Percentiles rank a stretch among this genome's conserved stretches.
Conservation (phyloP, 2,888 invertebrate genomes). For the Mylabris sibirica region DNA sequence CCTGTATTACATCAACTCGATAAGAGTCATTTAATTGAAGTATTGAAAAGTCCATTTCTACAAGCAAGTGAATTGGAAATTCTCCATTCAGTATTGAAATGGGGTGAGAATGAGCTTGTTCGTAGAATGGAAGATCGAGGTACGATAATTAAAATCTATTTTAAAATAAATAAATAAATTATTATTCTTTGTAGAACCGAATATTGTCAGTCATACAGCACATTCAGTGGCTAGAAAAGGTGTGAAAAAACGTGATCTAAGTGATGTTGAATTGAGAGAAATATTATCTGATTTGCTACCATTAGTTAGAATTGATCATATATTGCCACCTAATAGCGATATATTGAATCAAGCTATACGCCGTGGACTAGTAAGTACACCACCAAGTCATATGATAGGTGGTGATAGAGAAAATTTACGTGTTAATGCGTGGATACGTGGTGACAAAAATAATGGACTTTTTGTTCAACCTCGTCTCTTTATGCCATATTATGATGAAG, state of each 20-base stretch:
- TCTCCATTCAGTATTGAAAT: constrained; percentile 83
- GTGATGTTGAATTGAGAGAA: constrained; percentile 86
- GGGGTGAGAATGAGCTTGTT: constrained; percentile 88
- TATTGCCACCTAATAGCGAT: constrained; percentile 84
- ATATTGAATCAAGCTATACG: constrained; percentile 73
- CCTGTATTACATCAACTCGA: constrained; percentile 79
- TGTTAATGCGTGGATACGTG: constrained; percentile 82
- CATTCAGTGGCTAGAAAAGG: constrained; percentile 89
- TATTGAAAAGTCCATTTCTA: constrained; percentile 78
- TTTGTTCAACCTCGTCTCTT: constrained; percentile 88
- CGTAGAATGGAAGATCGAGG: constrained; percentile 84
- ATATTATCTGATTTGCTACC: constrained; percentile 84
- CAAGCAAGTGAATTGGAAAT: constrained; percentile 91
- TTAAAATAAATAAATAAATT: not conserved
- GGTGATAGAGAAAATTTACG: constrained; percentile 73
- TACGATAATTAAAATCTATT: constrained; percentile 42
- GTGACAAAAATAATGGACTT: constrained; percentile 75
- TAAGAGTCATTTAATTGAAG: constrained; percentile 77
- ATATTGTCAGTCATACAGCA: constrained; percentile 89
- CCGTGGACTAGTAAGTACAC: constrained; percentile 80
- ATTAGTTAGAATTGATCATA: constrained; percentile 87
- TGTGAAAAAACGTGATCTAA: constrained; percentile 80
- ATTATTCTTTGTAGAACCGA: constrained; percentile 74
- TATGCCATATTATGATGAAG: constrained; percentile 94
- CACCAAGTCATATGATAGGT: constrained; percentile 86